Conservation (phyloP, 2,888 invertebrate species). For the Cerceris ruficornis region DNA sequence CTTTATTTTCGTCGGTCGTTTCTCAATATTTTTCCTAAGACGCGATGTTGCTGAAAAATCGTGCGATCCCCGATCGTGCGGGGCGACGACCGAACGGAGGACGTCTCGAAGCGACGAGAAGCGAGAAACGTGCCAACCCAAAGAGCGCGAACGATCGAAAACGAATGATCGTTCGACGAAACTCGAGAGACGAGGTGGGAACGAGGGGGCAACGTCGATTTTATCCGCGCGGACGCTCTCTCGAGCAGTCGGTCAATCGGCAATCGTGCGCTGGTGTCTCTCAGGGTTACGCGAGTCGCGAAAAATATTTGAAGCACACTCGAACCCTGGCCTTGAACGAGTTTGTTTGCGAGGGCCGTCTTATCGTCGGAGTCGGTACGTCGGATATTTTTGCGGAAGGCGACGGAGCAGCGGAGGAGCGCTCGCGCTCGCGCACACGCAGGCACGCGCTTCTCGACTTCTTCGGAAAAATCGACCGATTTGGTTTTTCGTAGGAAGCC, state of each 20-base stretch:
- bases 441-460: constrained; percentile 3
- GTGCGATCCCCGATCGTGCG: too few species aligned
- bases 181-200: too few species aligned
- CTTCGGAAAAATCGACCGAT: constrained; percentile 31
- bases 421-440: not conserved
- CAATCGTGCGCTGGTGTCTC: constrained; percentile 22
- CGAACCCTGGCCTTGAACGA: constrained; percentile 64
- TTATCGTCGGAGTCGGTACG: constrained; percentile 59
- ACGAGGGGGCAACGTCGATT: not conserved
- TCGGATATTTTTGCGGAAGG: constrained; percentile 56
- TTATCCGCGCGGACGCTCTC: not conserved
- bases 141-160: too few species aligned
- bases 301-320: constrained; percentile 67
- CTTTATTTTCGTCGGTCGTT: not conserved
- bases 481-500: constrained; percentile 39
- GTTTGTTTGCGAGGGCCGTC: constrained; percentile 67
- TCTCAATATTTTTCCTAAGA: not conserved
- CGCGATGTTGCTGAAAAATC: too few species aligned
- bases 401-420: constrained; percentile 28
- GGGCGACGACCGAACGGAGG: too few species aligned
- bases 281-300: constrained; percentile 57
- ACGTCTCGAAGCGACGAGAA: too few species aligned
- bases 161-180: too few species aligned
- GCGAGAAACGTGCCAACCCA: too few species aligned
- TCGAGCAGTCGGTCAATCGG: constrained; percentile 24